Conservation (phyloP, 2,113 vertebrate species). For the Pachypanchax playfairii region DNA sequence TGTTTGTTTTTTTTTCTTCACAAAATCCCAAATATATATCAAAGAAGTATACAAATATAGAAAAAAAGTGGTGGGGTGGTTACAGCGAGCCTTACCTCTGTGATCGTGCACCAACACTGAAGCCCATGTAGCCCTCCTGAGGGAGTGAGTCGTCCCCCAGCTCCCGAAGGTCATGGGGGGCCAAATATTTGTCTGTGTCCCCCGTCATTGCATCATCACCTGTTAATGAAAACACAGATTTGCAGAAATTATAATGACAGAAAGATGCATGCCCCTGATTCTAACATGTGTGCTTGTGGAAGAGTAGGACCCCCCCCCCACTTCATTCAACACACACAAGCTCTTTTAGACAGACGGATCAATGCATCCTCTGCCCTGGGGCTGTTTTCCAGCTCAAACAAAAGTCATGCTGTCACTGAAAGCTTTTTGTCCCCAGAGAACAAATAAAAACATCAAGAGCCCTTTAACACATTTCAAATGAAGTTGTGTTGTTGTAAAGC, state of each 20-base stretch:
- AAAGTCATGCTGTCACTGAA: constrained; percentile 43
- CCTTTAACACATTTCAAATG: not conserved
- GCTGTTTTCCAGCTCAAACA: constrained; percentile 54
- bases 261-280: no score
- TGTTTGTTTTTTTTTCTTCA: not conserved
- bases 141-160: constrained; percentile 96
- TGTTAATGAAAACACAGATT: constrained; percentile 50
- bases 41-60: not conserved
- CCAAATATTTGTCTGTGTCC: constrained; percentile 95
- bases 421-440: constrained; percentile 8
- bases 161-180: constrained; percentile 95
- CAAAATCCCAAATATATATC: no score
- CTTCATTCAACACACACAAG: not conserved
- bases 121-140: constrained; percentile 96
- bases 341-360: constrained; percentile 42
- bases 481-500: no score
- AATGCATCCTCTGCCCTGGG: constrained; percentile 42
- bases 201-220: constrained; percentile 98
- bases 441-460: constrained; percentile 5
- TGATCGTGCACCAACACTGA: constrained; percentile 93
- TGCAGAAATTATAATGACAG: not conserved
- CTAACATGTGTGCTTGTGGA: not conserved
- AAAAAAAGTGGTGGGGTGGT: not conserved
- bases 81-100: constrained; percentile 84
- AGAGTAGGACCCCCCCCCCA: not conserved